These are phyloP conservation scores for Orgyia antiqua DNA, from an alignment of 2,888 invertebrate genomes.

Conservation along the genomic window DNA sequence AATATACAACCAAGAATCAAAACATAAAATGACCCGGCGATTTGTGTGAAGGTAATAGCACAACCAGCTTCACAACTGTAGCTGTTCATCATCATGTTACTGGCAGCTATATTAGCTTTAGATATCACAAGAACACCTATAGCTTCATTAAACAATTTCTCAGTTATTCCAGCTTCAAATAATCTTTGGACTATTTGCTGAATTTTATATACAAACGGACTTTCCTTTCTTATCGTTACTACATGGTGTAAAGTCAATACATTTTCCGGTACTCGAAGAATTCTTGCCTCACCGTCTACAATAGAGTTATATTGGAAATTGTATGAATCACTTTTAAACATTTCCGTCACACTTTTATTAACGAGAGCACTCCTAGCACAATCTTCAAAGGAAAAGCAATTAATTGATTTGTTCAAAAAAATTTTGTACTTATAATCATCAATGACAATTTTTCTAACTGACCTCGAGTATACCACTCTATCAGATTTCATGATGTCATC, in stretches of 20 bases:
- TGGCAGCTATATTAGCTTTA: slow-evolving; percentile 36
- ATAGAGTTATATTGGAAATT: slow-evolving; percentile 42
- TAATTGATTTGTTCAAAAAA: slow-evolving; percentile 36
- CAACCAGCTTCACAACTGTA: slow-evolving; percentile 56
- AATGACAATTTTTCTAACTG: slow-evolving; percentile 38
- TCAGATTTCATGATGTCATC: slow-evolving; percentile 45
- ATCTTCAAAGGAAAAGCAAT: slow-evolving; percentile 38
- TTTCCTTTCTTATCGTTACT: slow-evolving; percentile 48
- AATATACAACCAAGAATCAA: slow-evolving; percentile 46
- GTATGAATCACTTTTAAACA: slow-evolving; percentile 39
- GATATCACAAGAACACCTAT: slow-evolving; percentile 43
- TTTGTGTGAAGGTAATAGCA: slow-evolving; percentile 40
- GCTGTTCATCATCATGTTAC: slow-evolving; percentile 42
- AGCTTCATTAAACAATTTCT: slow-evolving; percentile 41
- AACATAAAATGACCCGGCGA: slow-evolving; percentile 45
- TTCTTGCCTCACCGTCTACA: slow-evolving; percentile 46
- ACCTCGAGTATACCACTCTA: slow-evolving; percentile 32
- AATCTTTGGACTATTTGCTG: slow-evolving; percentile 34
- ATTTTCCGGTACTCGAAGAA: slow-evolving; percentile 40
- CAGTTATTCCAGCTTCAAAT: slow-evolving; percentile 54
- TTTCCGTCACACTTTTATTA: slow-evolving; percentile 42
- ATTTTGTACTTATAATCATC: slow-evolving; percentile 36
- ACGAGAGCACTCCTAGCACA: slow-evolving; percentile 33
- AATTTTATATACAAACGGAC: slow-evolving; percentile 31
- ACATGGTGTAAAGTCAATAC: slow-evolving; percentile 50